These are phyloP conservation scores for Corbicula japonica DNA, from an alignment of 2,888 invertebrate species.

Conservation along the genomic window DNA sequence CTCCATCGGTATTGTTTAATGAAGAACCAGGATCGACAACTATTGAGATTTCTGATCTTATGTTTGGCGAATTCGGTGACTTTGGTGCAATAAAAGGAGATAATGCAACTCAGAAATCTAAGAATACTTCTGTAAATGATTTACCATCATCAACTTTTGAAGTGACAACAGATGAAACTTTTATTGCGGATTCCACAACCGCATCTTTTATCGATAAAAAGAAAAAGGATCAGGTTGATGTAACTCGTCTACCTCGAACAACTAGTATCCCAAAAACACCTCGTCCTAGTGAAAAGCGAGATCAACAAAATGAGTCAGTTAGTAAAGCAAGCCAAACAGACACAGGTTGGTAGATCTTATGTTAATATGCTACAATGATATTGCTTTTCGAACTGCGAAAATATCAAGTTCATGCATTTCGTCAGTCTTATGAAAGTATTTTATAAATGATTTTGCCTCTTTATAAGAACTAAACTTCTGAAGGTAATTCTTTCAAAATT, in stretches of 20 bases:
- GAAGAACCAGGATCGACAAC: conserved; percentile 25
- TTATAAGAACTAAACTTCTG: no score
- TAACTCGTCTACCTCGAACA: not conserved
- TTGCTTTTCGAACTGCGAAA: not conserved
- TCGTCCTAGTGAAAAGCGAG: no score
- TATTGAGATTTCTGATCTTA: conserved; percentile 27
- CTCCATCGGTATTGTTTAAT: conserved; percentile 7
- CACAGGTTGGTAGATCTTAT: not conserved
- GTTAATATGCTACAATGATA: not conserved
- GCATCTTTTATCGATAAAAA: not conserved
- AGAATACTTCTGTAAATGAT: no score
- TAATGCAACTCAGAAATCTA: not conserved
- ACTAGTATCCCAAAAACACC: not conserved
- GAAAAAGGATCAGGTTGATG: not conserved
- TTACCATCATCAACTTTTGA: no score
- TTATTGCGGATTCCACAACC: not conserved
- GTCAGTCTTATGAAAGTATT: not conserved
- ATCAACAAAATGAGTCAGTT: not conserved
- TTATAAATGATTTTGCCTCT: no score
- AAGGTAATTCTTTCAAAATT: not conserved
- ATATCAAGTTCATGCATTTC: not conserved
- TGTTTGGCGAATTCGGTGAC: conserved; percentile 7
- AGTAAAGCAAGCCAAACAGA: not conserved
- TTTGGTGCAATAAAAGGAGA: not conserved
- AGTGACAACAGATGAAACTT: not conserved